These are phyloP conservation scores for Nasonia giraulti DNA, from an alignment of 1,140 invertebrate species.

Conservation along the genomic window DNA sequence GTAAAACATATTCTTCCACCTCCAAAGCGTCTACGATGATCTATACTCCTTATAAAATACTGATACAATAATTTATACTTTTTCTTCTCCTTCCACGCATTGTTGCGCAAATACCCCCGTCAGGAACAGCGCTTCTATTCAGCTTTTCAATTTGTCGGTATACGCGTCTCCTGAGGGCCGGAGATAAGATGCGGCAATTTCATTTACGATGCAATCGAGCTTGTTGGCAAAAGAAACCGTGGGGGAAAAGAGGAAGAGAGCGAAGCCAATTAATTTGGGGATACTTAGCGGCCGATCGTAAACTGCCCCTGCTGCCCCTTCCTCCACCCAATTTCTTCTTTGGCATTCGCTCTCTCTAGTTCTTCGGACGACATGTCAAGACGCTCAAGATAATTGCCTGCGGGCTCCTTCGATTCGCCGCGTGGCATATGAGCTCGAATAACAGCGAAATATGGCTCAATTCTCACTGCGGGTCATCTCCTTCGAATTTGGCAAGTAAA, in stretches of 20 bases:
- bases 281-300: constrained; percentile 58
- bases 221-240: constrained; percentile 10
- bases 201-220: constrained; percentile 54
- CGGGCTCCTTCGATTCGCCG: not conserved
- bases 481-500: not conserved
- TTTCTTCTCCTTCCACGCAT: not conserved
- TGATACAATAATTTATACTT: too few species aligned
- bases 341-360: not conserved
- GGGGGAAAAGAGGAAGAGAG: constrained; percentile 17
- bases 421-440: too few species aligned
- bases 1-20: too few species aligned
- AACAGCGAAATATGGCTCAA: too few species aligned
- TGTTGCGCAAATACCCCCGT: not conserved
- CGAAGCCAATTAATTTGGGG: constrained; percentile 65
- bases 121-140: not conserved
- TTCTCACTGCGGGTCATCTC: too few species aligned
- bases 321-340: constrained; percentile 50
- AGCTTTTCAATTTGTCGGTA: constrained; percentile 49
- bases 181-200: constrained; percentile 43
- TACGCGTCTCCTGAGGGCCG: not conserved
- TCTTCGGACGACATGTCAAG: not conserved
- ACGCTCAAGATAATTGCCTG: not conserved
- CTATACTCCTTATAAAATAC: too few species aligned
- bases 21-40: too few species aligned
- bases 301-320: constrained; percentile 56